A percentile compares a stretch with the other conserved stretches of the same genome.
phyloP scores from a whole-genome alignment of 2,797 vertebrate species.

The Sebastes nivosus region DNA sequence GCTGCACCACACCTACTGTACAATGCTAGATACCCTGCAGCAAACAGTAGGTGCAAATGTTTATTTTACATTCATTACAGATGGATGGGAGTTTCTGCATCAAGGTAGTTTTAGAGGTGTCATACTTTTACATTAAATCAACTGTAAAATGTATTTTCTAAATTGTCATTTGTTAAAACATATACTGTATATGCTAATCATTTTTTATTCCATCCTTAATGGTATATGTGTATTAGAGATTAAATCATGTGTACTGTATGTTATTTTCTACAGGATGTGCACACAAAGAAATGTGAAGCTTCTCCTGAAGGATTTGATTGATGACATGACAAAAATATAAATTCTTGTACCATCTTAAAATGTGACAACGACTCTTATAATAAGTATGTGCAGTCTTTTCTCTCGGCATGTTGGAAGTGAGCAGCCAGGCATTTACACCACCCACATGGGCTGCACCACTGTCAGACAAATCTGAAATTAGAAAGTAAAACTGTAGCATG shows the following conservation, averaged over 20 bases:
- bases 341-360: background rate
- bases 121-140: background rate
- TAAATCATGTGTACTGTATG: background rate
- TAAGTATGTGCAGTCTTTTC: conserved; percentile 41
- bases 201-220: background rate
- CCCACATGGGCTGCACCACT: conserved; percentile 59
- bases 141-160: background rate
- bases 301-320: background rate
- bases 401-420: conserved; percentile 29
- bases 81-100: background rate
- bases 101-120: background rate
- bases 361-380: conserved; percentile 27
- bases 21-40: conserved; percentile 41
- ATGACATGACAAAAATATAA: conserved; percentile 3
- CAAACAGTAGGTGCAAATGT: conserved; percentile 29
- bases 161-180: background rate
- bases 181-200: background rate
- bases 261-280: background rate
- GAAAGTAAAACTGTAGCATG: conserved; percentile 36
- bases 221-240: background rate
- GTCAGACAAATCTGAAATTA: conserved; percentile 65
- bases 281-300: background rate
- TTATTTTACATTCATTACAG: conserved; percentile 15
- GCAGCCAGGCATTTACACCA: conserved; percentile 60
- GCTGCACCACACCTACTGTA: conserved; percentile 45